A percentile compares a stretch with the other conserved stretches of the same genome.
Conservation (phyloP, 2,888 invertebrate species). For the Cyrtodaria siliqua region DNA sequence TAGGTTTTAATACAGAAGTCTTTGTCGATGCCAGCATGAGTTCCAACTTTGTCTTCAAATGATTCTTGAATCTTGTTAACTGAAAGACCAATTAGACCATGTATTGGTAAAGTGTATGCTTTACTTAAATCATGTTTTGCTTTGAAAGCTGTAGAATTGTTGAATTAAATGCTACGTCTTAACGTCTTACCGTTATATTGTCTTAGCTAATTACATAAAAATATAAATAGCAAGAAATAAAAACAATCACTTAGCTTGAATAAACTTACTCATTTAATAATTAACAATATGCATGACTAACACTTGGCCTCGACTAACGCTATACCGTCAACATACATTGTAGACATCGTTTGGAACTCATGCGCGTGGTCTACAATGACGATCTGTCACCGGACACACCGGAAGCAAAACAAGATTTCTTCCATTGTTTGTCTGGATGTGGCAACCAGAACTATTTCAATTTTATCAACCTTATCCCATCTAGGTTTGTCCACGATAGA, state of each 20-base stretch:
- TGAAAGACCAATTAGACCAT: too few species aligned
- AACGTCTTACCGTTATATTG: too few species aligned
- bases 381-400: conserved; percentile 88
- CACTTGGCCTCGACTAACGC: too few species aligned
- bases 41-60: conserved; percentile 78
- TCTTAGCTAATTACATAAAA: too few species aligned
- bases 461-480: conserved; percentile 92
- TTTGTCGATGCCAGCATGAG: conserved; percentile 60
- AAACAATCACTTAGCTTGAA: too few species aligned
- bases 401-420: conserved; percentile 88
- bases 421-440: conserved; percentile 91
- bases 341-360: conserved; percentile 99
- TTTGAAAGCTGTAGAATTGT: too few species aligned
- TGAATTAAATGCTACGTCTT: too few species aligned
- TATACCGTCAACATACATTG: conserved; percentile 49
- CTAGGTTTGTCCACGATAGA: conserved; percentile 73
- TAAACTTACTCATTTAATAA: too few species aligned
- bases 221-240: too few species aligned
- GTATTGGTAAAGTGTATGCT: too few species aligned
- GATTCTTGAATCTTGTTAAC: not conserved
- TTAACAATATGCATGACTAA: not conserved
- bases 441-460: conserved; percentile 85
- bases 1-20: too few species aligned
- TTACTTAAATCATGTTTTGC: too few species aligned
- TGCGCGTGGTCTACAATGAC: conserved; percentile 98